Conservation (phyloP, 2,888 invertebrate genomes). For the Zootermopsis nevadensis region DNA sequence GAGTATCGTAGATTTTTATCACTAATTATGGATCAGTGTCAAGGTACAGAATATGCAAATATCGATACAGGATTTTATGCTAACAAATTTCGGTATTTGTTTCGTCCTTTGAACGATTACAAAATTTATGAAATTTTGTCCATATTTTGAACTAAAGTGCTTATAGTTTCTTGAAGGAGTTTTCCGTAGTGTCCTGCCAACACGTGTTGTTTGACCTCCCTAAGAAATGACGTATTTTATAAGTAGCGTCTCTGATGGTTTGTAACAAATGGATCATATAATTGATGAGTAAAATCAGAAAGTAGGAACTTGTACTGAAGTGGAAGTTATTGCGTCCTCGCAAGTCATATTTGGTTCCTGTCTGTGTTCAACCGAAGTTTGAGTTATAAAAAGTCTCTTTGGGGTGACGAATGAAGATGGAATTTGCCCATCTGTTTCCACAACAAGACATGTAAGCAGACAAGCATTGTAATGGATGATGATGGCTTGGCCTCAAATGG, state of each 20-base stretch:
- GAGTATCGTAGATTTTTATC: too few species aligned
- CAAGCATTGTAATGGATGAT: slow-evolving; percentile 6
- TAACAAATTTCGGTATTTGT: too few species aligned
- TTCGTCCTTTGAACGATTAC: too few species aligned
- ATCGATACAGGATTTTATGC: too few species aligned
- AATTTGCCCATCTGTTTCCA: slow-evolving; percentile 22
- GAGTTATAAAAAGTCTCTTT: not conserved
- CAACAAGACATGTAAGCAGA: slow-evolving; percentile 1
- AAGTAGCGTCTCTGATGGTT: not conserved
- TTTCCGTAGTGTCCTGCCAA: too few species aligned
- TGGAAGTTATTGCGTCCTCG: not conserved
- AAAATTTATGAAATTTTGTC: too few species aligned
- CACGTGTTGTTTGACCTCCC: too few species aligned
- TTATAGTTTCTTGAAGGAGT: too few species aligned
- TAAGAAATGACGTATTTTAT: too few species aligned
- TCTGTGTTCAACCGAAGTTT: not conserved
- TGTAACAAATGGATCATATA: not conserved
- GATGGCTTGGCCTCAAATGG: not conserved
- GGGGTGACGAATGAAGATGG: slow-evolving; percentile 21
- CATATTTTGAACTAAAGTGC: too few species aligned
- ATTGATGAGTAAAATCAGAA: not conserved
- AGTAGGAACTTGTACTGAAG: not conserved
- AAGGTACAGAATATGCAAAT: too few species aligned
- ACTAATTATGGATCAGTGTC: too few species aligned
- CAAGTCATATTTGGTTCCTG: not conserved